phyloP scores from a whole-genome alignment of 2,113 vertebrate genomes.

The Nothobranchius furzeri region DNA sequence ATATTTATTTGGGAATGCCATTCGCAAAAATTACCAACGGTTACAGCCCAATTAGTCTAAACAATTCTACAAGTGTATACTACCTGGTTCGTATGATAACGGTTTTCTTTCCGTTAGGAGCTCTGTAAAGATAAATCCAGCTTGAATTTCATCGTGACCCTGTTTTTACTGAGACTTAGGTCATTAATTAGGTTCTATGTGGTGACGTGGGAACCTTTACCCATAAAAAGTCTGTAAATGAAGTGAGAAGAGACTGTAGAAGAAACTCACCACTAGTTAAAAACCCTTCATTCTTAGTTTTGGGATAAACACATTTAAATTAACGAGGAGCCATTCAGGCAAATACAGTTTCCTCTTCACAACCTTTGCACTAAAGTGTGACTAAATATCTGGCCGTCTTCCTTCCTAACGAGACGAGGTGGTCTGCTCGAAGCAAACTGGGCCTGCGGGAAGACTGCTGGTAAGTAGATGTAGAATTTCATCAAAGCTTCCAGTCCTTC shows the following conservation, averaged over 20 bases:
- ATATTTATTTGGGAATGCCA: no score
- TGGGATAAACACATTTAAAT: slow-evolving; percentile 34
- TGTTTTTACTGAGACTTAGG: no score
- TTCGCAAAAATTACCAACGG: no score
- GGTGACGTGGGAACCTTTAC: no score
- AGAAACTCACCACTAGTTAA: background rate
- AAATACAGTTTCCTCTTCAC: slow-evolving; percentile 69
- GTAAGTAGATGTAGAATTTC: slow-evolving; percentile 76
- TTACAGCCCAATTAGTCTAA: no score
- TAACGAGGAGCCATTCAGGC: slow-evolving; percentile 46
- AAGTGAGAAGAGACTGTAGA: background rate
- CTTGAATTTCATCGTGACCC: no score
- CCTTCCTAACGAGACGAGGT: slow-evolving; percentile 34
- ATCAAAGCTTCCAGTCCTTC: slow-evolving; percentile 52
- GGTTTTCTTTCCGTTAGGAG: no score
- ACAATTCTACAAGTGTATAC: no score
- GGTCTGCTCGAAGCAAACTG: slow-evolving; percentile 24
- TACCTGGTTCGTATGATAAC: no score
- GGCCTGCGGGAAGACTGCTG: slow-evolving; percentile 28
- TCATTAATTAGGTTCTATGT: no score
- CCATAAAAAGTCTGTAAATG: background rate
- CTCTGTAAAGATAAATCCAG: no score
- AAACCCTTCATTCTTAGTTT: slow-evolving; percentile 44
- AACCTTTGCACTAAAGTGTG: slow-evolving; percentile 58
- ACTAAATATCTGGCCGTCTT: slow-evolving; percentile 55